phyloP scores from a whole-genome alignment of 2,797 vertebrate species.

The Parauchenoglanis punctatus region DNA sequence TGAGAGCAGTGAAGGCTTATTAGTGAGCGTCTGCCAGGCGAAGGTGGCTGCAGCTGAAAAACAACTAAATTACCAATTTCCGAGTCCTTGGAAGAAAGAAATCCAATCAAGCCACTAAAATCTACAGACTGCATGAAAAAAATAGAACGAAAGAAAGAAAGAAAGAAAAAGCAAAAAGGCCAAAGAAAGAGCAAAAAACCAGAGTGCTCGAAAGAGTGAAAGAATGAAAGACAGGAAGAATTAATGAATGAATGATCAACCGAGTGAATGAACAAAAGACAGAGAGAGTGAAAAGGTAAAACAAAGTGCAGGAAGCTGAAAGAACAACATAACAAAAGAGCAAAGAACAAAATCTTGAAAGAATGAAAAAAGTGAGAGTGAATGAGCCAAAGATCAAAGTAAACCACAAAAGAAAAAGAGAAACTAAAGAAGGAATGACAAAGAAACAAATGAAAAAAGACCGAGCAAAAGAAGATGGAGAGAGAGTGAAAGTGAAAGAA shows the following conservation, averaged over 20 bases:
- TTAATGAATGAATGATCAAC: neutral
- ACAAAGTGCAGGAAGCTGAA: neutral
- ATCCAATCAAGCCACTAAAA: conserved; percentile 34
- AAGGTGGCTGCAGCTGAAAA: conserved; percentile 48
- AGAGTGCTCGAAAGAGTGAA: neutral
- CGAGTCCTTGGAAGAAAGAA: conserved; percentile 47
- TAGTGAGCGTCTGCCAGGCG: conserved; percentile 46
- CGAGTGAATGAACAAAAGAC: neutral
- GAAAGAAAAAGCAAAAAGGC: too few species aligned
- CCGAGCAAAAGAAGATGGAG: neutral
- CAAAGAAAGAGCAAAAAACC: neutral
- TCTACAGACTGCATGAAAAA: neutral
- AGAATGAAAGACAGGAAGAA: neutral
- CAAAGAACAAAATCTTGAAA: neutral
- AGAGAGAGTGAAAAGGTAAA: neutral
- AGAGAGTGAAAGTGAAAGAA: too few species aligned
- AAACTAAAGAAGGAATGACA: neutral
- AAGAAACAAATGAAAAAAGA: neutral
- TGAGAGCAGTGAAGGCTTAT: conserved; percentile 1
- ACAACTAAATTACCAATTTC: conserved; percentile 44
- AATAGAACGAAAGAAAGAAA: neutral
- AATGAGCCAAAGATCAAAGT: neutral
- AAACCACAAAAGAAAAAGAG: neutral
- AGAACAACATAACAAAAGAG: neutral
- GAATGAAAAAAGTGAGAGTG: neutral